Evolutionary conservation across 2,113 vertebrate genomes (phyloP).

Genomic region (Crocuta crocuta): DNA sequence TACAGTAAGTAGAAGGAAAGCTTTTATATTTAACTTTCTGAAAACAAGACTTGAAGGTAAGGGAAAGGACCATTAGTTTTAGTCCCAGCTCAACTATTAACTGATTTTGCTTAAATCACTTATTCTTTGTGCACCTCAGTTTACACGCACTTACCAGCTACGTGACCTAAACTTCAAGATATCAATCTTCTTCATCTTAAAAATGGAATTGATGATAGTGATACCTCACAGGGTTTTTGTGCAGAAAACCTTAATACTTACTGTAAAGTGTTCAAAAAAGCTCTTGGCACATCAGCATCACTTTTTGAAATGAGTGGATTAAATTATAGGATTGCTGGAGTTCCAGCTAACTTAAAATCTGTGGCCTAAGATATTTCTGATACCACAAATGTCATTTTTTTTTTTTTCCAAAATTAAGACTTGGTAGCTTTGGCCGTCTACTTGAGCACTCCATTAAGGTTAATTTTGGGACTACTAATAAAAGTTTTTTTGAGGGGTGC

Average conservation of each 20-base stretch:
- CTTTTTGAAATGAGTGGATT: background rate
- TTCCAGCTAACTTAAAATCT: background rate
- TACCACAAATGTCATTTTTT: background rate
- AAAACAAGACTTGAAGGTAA: background rate
- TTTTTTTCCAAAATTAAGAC: background rate
- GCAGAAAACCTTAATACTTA: background rate
- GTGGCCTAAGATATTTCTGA: background rate
- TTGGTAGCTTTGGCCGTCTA: background rate
- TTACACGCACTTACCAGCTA: background rate
- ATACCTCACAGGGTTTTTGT: background rate
- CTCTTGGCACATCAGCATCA: background rate
- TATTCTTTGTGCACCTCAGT: background rate
- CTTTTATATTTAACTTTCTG: slow-evolving; percentile 12
- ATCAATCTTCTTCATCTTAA: background rate
- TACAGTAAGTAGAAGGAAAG: background rate
- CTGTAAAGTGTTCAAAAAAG: background rate
- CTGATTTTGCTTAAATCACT: background rate
- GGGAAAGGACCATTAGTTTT: background rate
- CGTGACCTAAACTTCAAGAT: background rate
- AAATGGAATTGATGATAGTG: background rate
- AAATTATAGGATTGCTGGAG: background rate
- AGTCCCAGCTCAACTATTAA: background rate
- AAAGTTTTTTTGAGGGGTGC: background rate
- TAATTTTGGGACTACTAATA: background rate
- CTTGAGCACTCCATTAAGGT: background rate